Conservation (phyloP, 2,113 vertebrate species). For the Macrotis lagotis region DNA sequence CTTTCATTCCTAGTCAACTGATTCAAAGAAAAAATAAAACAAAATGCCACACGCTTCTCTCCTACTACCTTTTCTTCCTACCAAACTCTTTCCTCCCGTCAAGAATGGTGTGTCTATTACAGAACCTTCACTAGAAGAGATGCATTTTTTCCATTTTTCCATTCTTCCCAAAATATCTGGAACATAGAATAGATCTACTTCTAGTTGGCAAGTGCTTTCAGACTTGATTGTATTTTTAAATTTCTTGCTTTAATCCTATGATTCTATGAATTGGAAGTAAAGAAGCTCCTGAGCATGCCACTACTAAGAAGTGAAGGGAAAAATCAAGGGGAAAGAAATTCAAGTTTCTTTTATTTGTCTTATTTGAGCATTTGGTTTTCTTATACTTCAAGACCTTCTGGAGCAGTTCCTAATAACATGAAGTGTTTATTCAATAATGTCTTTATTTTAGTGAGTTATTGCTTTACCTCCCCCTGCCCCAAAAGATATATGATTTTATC, state of each 20-base stretch:
- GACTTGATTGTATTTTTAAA: background rate
- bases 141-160: too few species aligned
- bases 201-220: background rate
- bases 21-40: background rate
- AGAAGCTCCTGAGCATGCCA: background rate
- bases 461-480: background rate
- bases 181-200: background rate
- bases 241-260: background rate
- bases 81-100: background rate
- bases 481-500: background rate
- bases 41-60: too few species aligned
- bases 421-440: background rate
- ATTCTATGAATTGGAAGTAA: background rate
- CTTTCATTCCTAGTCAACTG: background rate
- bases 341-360: background rate
- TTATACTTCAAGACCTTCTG: background rate
- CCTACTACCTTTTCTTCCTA: too few species aligned
- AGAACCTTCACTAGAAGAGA: background rate
- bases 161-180: background rate
- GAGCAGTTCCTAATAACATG: background rate
- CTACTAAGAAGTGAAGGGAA: background rate
- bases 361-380: background rate
- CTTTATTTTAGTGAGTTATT: background rate
- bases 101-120: background rate
- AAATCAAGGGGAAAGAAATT: background rate